Base-by-base conservation (phyloP, 1,140 invertebrate species). In the Linepithema humile region DNA sequence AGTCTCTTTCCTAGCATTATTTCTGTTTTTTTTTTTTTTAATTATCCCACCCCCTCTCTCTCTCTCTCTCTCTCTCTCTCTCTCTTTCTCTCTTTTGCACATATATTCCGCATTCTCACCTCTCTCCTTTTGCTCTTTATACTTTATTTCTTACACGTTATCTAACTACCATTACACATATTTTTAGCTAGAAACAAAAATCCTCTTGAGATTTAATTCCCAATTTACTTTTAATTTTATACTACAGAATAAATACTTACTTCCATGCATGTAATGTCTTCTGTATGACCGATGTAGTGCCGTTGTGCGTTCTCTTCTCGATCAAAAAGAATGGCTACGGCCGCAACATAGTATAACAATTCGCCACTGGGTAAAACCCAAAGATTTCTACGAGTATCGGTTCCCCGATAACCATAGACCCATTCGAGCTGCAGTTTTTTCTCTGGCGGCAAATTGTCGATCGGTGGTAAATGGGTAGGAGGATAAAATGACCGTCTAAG, bases 401-500 rank as follows among this genome's bases (percentile, higher is more conserved):
- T 96, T 0, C 98, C 98, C 75, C 98, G 95, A 92, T 99, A 99
- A 0, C 98, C 98, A 92, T 98, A 98, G 96, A 99, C 98, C 98
- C 98, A 99, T 90, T 98, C 97, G 0, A 99, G 95, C 86, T 97
- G 96, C 53, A 99, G 94, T 91, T 97, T 97, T 93, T 98, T 97
- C 15, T 98, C 97, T 5, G 98, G 98, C 0, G 97, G 97, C 17
- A 96, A 95, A 91, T 97, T 97, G 90, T 98, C 97, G 29, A 97
- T 96, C 6, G 97, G 96, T 6, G 97, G 96, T 90, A 97, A 96
- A 88, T 97, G 97, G 32, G 97, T 96, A 0, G 98, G 98, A 26
- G 98, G 97, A 94, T 98, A 98, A 90, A 98, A 97, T 1, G 97
- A 98, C 72, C 98, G 95, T 85, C 97, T 94, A 35, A 98, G 94